These are phyloP conservation scores for Tenthredo scrophulariae DNA, from an alignment of 2,888 invertebrate species.

Conservation along the genomic window DNA sequence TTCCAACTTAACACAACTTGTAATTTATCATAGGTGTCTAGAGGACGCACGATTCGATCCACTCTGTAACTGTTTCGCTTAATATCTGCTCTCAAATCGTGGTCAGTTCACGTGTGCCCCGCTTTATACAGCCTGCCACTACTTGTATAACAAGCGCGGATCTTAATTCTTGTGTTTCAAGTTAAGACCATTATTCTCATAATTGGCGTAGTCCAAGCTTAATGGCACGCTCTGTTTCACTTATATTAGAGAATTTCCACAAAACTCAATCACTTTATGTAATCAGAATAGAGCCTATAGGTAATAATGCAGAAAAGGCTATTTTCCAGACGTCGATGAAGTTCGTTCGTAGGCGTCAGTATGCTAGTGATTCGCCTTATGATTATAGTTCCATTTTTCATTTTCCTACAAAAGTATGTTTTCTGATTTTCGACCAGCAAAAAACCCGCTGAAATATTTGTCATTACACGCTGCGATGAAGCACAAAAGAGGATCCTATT, in stretches of 20 bases:
- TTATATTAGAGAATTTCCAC: neutral
- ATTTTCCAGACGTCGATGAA: neutral
- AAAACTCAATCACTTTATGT: neutral
- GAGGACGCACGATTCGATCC: neutral
- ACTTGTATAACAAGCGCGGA: neutral
- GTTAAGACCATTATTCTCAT: constrained; percentile 27
- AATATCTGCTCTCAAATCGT: constrained; percentile 28
- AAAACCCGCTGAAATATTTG: neutral
- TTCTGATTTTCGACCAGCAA: neutral
- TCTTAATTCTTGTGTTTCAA: constrained; percentile 7
- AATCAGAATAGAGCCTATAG: neutral
- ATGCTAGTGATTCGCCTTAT: neutral
- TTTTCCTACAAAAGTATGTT: neutral
- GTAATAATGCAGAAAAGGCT: neutral
- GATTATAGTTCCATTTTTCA: neutral
- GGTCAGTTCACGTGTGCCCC: constrained; percentile 15
- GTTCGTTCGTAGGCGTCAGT: neutral
- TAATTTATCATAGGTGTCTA: neutral
- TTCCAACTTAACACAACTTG: constrained; percentile 6
- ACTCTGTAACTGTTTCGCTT: constrained; percentile 38
- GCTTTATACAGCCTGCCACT: constrained; percentile 19
- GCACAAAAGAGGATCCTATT: neutral
- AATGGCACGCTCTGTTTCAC: neutral
- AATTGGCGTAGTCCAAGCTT: neutral
- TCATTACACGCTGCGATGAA: neutral